Evolutionary conservation across 2,888 invertebrate species (phyloP).

Genomic region (Drosophila subquinaria): DNA sequence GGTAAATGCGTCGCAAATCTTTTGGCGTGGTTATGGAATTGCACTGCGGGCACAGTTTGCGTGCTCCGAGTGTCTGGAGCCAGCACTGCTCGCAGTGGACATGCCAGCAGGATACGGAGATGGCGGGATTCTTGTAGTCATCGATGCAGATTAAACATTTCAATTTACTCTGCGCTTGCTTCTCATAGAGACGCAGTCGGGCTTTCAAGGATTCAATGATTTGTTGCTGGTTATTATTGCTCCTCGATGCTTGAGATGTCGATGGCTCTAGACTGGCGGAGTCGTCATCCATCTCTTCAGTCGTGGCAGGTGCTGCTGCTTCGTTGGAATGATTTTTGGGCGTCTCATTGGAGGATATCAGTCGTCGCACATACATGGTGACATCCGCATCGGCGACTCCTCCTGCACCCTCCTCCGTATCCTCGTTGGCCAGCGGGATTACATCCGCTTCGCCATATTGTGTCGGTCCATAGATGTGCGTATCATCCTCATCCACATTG

Average conservation of each 20-base stretch:
- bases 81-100: slow-evolving; percentile 96
- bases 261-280: slow-evolving; percentile 28
- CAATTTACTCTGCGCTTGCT: slow-evolving; percentile 88
- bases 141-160: slow-evolving; percentile 97
- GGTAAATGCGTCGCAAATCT: slow-evolving; percentile 94
- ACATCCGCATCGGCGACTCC: slow-evolving; percentile 77
- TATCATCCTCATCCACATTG: slow-evolving; percentile 95
- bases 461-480: slow-evolving; percentile 92
- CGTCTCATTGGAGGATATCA: slow-evolving; percentile 74
- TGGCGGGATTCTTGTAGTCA: slow-evolving; percentile 93
- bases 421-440: slow-evolving; percentile 86
- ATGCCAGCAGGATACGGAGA: slow-evolving; percentile 98
- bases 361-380: slow-evolving; percentile 82
- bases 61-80: slow-evolving; percentile 90
- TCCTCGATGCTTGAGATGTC: slow-evolving; percentile 33
- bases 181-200: slow-evolving; percentile 91
- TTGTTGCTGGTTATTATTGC: slow-evolving; percentile 66
- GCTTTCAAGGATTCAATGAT: slow-evolving; percentile 91
- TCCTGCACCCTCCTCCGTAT: slow-evolving; percentile 85
- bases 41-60: slow-evolving; percentile 97
- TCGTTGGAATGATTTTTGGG: slow-evolving; percentile 59
- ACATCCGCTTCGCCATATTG: slow-evolving; percentile 94
- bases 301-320: slow-evolving; percentile 22
- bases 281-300: slow-evolving; percentile 27
- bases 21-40: slow-evolving; percentile 96